phyloP scores from a whole-genome alignment of 1,140 invertebrate species.

The Leguminivora glycinivorella region DNA sequence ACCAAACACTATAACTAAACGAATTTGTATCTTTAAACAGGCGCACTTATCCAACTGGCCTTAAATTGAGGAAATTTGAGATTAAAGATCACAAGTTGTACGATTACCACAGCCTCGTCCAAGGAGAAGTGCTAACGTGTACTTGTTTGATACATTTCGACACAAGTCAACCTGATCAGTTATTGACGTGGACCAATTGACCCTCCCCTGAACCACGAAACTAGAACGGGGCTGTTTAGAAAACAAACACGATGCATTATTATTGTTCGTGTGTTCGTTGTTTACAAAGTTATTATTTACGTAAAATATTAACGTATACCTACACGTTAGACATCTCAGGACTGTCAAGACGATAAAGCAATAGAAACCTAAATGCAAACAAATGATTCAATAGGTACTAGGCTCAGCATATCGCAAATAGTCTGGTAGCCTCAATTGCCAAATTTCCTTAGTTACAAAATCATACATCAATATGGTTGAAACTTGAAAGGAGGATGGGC shows the following conservation, averaged over 20 bases:
- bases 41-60: neutral
- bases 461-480: too few relatives aligned
- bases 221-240: neutral
- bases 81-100: neutral
- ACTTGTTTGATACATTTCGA: slow-evolving; percentile 10
- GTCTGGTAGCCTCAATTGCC: too few relatives aligned
- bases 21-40: neutral
- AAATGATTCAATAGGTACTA: too few relatives aligned
- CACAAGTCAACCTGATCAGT: neutral
- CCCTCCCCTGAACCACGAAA: neutral
- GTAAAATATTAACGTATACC: too few relatives aligned
- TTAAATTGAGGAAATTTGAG: neutral
- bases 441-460: too few relatives aligned
- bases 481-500: too few relatives aligned
- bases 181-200: neutral
- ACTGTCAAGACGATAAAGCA: too few relatives aligned
- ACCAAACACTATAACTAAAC: neutral
- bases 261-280: neutral
- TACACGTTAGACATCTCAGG: too few relatives aligned
- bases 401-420: too few relatives aligned
- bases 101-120: neutral
- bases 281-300: neutral
- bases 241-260: neutral
- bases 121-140: slow-evolving; percentile 9
- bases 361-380: too few relatives aligned